Percentiles rank a stretch among this genome's conserved stretches.
Evolutionary conservation across 2,888 invertebrate genomes (phyloP).

Genomic region (Saturnia pavonia): DNA sequence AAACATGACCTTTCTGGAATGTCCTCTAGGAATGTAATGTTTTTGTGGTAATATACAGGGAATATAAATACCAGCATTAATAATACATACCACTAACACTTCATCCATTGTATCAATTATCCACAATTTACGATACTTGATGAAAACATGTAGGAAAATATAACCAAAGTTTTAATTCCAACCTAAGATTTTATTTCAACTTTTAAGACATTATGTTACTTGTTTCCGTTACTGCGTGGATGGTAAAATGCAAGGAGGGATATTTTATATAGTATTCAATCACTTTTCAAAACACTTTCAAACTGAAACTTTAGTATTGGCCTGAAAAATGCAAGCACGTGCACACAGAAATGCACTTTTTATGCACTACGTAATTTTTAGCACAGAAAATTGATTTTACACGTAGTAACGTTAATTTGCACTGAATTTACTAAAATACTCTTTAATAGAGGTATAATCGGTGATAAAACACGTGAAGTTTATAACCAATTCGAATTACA

Average conservation of each 20-base stretch:
- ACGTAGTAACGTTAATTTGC: conserved; percentile 25
- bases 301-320: conserved; percentile 60
- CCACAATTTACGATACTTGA: conserved; percentile 46
- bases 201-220: conserved; percentile 32
- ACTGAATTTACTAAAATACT: conserved; percentile 32
- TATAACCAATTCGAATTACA: conserved; percentile 77
- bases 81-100: conserved; percentile 72
- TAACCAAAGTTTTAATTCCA: conserved; percentile 61
- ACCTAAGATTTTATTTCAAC: conserved; percentile 56
- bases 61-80: conserved; percentile 16
- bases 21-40: conserved; percentile 40
- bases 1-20: conserved; percentile 48
- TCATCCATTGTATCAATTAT: conserved; percentile 55
- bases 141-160: conserved; percentile 51
- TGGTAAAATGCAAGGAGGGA: conserved; percentile 8
- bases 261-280: conserved; percentile 34
- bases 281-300: conserved; percentile 38
- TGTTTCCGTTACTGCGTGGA: conserved; percentile 23
- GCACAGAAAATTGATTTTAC: conserved; percentile 32
- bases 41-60: conserved; percentile 24
- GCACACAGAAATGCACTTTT: conserved; percentile 68
- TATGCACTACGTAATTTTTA: conserved; percentile 51
- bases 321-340: conserved; percentile 79
- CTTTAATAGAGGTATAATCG: conserved; percentile 32
- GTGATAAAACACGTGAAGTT: conserved; percentile 49